Percentiles rank a stretch among this genome's conserved stretches.
These are phyloP conservation scores for Sylvilagus floridanus DNA, from an alignment of 2,797 vertebrate species.

Conservation along the genomic window DNA sequence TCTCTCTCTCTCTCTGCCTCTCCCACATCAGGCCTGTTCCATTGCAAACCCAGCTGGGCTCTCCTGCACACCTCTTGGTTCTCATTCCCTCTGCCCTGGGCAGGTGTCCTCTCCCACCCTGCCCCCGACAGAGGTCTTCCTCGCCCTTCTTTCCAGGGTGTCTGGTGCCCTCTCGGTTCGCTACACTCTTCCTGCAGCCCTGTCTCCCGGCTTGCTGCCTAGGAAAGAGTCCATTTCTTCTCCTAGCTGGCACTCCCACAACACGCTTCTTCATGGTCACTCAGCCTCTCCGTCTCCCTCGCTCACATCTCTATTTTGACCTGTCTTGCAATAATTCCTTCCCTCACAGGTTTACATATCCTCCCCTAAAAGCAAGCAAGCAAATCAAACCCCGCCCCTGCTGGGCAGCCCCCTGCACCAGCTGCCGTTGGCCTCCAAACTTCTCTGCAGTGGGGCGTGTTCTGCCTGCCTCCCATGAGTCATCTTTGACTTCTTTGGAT, in stretches of 20 bases:
- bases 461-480: background rate
- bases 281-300: too few species aligned
- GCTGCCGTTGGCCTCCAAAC: background rate
- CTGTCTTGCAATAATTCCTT: accelerated
- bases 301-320: too few species aligned
- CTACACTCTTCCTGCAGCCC: background rate
- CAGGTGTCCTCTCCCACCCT: too few species aligned
- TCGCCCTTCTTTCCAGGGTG: background rate
- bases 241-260: background rate
- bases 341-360: too few species aligned
- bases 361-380: background rate
- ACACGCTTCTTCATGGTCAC: background rate
- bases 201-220: background rate
- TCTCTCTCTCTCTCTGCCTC: background rate
- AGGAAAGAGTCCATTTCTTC: background rate
- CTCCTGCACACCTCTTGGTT: background rate
- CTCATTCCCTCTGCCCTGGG: accelerated
- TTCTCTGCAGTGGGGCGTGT: background rate
- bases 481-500: background rate
- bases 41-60: background rate
- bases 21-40: accelerated
- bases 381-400: background rate
- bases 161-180: too few species aligned
- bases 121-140: background rate
- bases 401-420: background rate